Evolutionary conservation across 2,797 vertebrate species (phyloP).

Genomic region (Parauchenoglanis ngamensis): DNA sequence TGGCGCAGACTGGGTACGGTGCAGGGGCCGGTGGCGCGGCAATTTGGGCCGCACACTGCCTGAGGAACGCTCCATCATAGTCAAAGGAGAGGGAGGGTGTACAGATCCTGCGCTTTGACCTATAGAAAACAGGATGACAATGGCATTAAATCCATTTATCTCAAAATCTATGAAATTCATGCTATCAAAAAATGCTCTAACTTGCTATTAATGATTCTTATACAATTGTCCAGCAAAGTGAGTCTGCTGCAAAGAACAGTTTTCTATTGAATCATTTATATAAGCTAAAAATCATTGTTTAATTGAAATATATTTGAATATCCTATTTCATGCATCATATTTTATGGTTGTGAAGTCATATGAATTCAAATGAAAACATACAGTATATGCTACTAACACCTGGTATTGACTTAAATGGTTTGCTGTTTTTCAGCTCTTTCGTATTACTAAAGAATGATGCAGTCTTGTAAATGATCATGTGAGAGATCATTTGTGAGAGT

Average conservation of each 20-base stretch:
- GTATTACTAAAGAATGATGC: not conserved
- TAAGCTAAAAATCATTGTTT: not conserved
- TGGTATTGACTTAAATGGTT: not conserved
- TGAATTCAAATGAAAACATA: not conserved
- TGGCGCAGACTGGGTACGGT: constrained; percentile 95
- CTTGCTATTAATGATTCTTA: not conserved
- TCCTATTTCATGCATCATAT: not conserved
- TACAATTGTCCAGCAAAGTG: not conserved
- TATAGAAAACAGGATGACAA: constrained; percentile 41
- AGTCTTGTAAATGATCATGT: not conserved
- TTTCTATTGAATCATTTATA: not conserved
- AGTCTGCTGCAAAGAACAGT: not conserved
- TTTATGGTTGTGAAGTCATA: not conserved
- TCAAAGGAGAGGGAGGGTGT: constrained; percentile 89
- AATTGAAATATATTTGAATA: not conserved
- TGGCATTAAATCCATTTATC: not conserved
- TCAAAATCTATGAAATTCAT: too few species aligned
- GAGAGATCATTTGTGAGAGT: not conserved
- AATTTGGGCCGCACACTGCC: constrained; percentile 85
- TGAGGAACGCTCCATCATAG: constrained; percentile 85
- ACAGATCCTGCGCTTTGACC: constrained; percentile 83
- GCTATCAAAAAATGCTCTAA: too few species aligned
- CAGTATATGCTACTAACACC: not conserved
- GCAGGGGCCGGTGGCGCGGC: constrained; percentile 92
- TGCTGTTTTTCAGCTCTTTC: not conserved